A percentile compares a stretch with the other conserved stretches of the same genome.
phyloP scores from a whole-genome alignment of 1,140 invertebrate genomes.

The Bombus breviceps region DNA sequence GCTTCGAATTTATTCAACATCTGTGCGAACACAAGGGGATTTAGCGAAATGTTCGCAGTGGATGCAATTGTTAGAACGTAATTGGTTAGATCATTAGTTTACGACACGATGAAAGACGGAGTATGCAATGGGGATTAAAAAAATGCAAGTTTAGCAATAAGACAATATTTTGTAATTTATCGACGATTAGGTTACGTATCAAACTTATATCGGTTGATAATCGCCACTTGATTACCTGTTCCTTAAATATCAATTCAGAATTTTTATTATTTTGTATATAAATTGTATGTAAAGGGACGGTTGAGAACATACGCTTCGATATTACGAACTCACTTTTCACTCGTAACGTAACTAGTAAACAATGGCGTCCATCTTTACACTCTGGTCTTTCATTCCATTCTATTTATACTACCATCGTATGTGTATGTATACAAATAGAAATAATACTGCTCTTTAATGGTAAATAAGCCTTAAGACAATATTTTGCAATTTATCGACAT shows the following conservation, averaged over 20 bases:
- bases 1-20: not conserved
- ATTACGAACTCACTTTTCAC: not conserved
- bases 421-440: not conserved
- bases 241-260: not conserved
- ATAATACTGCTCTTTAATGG: not conserved
- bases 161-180: not conserved
- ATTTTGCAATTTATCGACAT: not conserved
- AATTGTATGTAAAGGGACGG: accelerated
- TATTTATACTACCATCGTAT: not conserved
- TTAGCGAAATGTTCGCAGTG: not conserved
- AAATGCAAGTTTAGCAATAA: not conserved
- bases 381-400: not conserved
- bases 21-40: not conserved
- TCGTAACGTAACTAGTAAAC: not conserved
- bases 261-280: not conserved
- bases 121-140: not conserved
- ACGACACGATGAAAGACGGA: not conserved
- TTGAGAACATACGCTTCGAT: too few relatives aligned
- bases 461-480: not conserved
- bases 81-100: not conserved
- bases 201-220: not conserved
- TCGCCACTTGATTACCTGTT: not conserved
- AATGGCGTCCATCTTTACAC: accelerated
- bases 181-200: not conserved
- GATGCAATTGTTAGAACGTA: not conserved